Evolutionary conservation across 2,797 vertebrate species (phyloP).

Genomic region (Peromyscus nudipes): DNA sequence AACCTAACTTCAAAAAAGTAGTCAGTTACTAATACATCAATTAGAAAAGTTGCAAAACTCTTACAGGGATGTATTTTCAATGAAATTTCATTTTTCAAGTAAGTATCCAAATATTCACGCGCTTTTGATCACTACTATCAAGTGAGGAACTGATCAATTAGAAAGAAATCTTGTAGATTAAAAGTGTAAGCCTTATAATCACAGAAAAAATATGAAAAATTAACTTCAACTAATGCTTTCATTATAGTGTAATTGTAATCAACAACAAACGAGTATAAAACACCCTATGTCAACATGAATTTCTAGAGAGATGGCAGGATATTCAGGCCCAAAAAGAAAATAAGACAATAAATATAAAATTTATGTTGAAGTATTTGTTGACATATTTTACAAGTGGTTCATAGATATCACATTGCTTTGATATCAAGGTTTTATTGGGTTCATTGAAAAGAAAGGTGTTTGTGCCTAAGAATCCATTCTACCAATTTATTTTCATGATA

Average conservation of each 20-base stretch:
- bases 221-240: not conserved
- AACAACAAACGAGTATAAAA: not conserved
- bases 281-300: not conserved
- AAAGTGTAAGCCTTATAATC: not conserved
- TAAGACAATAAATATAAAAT: not conserved
- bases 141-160: not conserved
- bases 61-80: conserved; percentile 3
- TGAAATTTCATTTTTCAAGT: not conserved
- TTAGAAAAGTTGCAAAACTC: conserved; percentile 15
- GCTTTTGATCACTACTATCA: not conserved
- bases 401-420: not conserved
- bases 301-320: not conserved
- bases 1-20: not conserved
- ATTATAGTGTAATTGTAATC: not conserved
- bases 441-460: conserved; percentile 2
- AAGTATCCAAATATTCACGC: not conserved
- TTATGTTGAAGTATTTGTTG: not conserved
- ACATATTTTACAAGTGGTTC: not conserved
- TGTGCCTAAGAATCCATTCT: not conserved
- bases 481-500: not conserved
- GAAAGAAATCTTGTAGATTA: not conserved
- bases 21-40: not conserved
- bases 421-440: not conserved
- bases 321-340: conserved; percentile 2
- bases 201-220: conserved; percentile 2